Percentiles rank a stretch among this genome's conserved stretches.
These are phyloP conservation scores for Rhynchophorus ferrugineus DNA, from an alignment of 1,140 invertebrate species.

Conservation along the genomic window DNA sequence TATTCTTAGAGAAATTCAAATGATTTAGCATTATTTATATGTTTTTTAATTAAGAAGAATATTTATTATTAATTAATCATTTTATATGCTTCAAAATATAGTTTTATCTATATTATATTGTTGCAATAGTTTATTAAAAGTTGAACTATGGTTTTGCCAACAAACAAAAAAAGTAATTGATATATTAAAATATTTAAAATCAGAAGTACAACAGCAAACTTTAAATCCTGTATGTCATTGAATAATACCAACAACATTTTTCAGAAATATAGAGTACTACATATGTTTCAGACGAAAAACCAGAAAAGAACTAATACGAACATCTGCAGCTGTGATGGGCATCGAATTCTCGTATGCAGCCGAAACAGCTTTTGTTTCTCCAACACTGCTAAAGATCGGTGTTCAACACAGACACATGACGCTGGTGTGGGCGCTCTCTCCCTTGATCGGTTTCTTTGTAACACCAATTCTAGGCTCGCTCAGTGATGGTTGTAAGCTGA, in stretches of 20 bases:
- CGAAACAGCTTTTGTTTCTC: constrained; percentile 94
- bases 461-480: constrained; percentile 87
- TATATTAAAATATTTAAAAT: too few relatives aligned
- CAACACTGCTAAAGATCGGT: constrained; percentile 87
- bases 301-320: constrained; percentile 69
- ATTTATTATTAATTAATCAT: too few relatives aligned
- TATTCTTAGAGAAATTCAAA: too few relatives aligned
- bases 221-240: not conserved
- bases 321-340: constrained; percentile 92
- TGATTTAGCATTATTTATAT: too few relatives aligned
- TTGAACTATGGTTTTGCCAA: too few relatives aligned
- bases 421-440: constrained; percentile 89
- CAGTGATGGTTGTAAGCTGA: constrained; percentile 78
- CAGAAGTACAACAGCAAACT: too few relatives aligned
- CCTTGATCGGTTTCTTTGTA: constrained; percentile 85
- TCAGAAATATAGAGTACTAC: not conserved
- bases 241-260: not conserved
- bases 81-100: too few relatives aligned
- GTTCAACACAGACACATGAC: constrained; percentile 89
- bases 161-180: too few relatives aligned
- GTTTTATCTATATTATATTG: too few relatives aligned
- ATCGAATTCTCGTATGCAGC: constrained; percentile 97
- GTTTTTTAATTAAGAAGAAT: too few relatives aligned
- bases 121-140: too few relatives aligned
- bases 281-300: constrained; percentile 62